Conservation (phyloP, 2,888 invertebrate genomes). For the Mesochorus sp. region DNA sequence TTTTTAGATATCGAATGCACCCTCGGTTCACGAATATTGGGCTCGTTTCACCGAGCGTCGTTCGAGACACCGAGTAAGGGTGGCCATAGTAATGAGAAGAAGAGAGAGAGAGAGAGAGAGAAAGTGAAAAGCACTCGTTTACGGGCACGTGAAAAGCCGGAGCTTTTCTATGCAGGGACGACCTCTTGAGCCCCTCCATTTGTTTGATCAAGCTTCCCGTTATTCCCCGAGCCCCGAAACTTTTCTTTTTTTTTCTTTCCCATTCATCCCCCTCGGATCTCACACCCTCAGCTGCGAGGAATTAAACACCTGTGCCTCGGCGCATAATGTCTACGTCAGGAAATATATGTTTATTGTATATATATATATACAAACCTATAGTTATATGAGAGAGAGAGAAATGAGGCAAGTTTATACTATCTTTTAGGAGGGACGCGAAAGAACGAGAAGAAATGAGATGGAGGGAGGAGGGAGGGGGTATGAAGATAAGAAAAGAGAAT, state of each 20-base stretch:
- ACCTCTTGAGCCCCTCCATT: conserved; percentile 51
- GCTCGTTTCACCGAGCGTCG: conserved; percentile 30
- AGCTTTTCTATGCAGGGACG: not conserved
- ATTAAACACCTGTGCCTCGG: conserved; percentile 51
- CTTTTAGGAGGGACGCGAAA: not conserved
- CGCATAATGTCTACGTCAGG: conserved; percentile 25
- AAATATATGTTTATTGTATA: not conserved
- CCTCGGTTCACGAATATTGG: no score
- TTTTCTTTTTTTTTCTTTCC: conserved; percentile 10
- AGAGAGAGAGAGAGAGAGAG: no score
- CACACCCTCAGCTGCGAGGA: conserved; percentile 27
- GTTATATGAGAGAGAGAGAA: no score
- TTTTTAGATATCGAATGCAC: no score
- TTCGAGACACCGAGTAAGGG: conserved; percentile 62
- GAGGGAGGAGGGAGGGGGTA: not conserved
- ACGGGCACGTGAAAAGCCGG: conserved; percentile 39
- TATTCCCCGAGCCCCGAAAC: conserved; percentile 8
- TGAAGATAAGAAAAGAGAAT: conserved; percentile 1
- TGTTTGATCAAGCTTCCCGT: conserved; percentile 59
- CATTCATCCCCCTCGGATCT: conserved; percentile 24
- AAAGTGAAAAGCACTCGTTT: conserved; percentile 54
- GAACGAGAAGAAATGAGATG: not conserved
- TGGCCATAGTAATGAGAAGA: conserved; percentile 43
- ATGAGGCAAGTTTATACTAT: conserved; percentile 30
- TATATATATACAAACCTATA: not conserved